Evolutionary conservation across 2,797 vertebrate species (phyloP).

Genomic region (Cichlasoma orientale): DNA sequence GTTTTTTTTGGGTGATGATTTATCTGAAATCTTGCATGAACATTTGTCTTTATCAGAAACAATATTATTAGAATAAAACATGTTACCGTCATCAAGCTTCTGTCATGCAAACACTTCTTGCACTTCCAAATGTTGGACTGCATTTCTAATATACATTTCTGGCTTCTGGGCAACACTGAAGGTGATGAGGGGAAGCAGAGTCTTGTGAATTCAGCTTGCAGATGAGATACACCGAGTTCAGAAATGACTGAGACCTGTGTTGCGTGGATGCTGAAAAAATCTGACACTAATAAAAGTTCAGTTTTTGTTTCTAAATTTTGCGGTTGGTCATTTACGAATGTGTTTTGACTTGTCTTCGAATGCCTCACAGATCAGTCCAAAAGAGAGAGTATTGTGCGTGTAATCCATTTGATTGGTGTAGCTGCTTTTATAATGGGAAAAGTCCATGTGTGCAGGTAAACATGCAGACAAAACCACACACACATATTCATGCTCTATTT

Average conservation of each 20-base stretch:
- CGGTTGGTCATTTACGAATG: neutral
- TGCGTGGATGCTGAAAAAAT: neutral
- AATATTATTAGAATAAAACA: constrained; percentile 67
- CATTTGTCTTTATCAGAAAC: constrained; percentile 65
- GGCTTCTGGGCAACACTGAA: neutral
- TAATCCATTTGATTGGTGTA: neutral
- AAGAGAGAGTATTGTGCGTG: neutral
- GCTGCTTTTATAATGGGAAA: neutral
- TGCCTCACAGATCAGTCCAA: neutral
- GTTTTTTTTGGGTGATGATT: constrained; percentile 49
- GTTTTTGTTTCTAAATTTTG: constrained; percentile 2
- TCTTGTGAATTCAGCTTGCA: neutral
- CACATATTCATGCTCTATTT: neutral
- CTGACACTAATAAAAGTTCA: neutral
- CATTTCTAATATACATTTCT: neutral
- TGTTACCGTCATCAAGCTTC: constrained; percentile 4
- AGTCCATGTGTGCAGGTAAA: no score
- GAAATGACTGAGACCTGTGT: neutral
- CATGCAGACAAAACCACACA: neutral
- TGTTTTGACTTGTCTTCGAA: neutral
- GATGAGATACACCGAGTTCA: neutral
- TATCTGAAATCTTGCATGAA: constrained; percentile 72
- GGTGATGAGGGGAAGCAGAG: neutral
- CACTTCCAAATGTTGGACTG: neutral
- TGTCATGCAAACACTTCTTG: constrained; percentile 3